phyloP scores from a whole-genome alignment of 2,113 vertebrate species.

The Reinhardtius hippoglossoides region DNA sequence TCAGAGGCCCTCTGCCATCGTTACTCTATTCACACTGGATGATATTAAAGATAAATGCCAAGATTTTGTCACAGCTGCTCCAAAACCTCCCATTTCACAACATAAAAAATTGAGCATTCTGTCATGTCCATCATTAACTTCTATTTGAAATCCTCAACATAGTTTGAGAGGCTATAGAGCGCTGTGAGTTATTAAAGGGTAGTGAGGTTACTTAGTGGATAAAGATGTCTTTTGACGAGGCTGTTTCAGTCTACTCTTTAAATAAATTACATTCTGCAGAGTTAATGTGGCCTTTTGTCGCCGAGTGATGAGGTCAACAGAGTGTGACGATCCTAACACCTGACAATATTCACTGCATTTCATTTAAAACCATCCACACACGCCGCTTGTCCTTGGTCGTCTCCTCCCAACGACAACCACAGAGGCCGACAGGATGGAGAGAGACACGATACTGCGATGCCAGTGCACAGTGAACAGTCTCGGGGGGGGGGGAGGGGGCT shows the following conservation, averaged over 20 bases:
- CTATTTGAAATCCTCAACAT: not conserved
- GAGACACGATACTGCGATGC: conserved; percentile 13
- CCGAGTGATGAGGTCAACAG: not conserved
- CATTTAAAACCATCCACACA: not conserved
- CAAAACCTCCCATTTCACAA: no score
- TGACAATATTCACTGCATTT: conserved; percentile 21
- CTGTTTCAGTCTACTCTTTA: conserved; percentile 26
- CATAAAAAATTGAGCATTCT: no score
- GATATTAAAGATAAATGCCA: no score
- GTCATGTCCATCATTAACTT: not conserved
- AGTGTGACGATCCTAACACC: conserved; percentile 14
- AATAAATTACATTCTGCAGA: conserved; percentile 65
- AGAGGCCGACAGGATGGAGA: conserved; percentile 33
- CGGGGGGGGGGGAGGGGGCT: not conserved
- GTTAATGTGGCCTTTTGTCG: conserved; percentile 19
- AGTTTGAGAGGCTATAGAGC: conserved; percentile 1
- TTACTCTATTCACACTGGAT: no score
- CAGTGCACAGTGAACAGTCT: conserved; percentile 41
- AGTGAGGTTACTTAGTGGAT: conserved; percentile 44
- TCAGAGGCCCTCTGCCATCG: not conserved
- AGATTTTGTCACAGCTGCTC: no score
- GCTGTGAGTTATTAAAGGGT: conserved; percentile 17
- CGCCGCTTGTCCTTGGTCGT: conserved; percentile 6
- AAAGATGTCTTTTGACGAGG: not conserved
- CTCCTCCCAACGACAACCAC: conserved; percentile 7